Percentiles rank a stretch among this genome's conserved stretches.
Evolutionary conservation across 2,113 vertebrate species (phyloP).

Genomic region (Pterophyllum scalare): DNA sequence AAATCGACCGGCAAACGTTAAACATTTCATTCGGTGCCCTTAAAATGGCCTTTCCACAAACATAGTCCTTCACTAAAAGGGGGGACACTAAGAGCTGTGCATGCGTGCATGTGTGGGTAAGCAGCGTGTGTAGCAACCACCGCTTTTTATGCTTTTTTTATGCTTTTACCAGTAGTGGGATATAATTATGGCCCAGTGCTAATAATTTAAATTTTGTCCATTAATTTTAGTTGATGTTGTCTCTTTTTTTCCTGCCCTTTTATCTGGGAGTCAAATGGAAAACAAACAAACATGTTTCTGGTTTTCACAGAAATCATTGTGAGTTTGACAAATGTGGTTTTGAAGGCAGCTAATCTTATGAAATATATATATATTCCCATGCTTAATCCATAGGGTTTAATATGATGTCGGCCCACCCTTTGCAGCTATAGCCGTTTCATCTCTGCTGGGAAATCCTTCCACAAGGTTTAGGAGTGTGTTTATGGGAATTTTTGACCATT

Average conservation of each 20-base stretch:
- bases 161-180: slow-evolving; percentile 15
- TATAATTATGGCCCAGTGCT: slow-evolving; percentile 29
- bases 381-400: too few species aligned
- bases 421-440: too few species aligned
- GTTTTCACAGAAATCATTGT: background rate
- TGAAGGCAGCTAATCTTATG: background rate
- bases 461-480: too few species aligned
- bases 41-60: slow-evolving; percentile 72
- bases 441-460: too few species aligned
- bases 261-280: background rate
- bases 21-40: slow-evolving; percentile 77
- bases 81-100: slow-evolving; percentile 21
- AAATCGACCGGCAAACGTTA: slow-evolving; percentile 73
- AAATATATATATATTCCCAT: too few species aligned
- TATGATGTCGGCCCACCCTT: too few species aligned
- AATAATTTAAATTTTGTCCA: slow-evolving; percentile 30
- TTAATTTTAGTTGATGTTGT: slow-evolving; percentile 20
- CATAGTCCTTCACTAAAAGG: slow-evolving; percentile 53
- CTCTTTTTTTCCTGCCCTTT: slow-evolving; percentile 7
- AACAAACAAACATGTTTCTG: background rate
- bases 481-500: too few species aligned
- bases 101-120: slow-evolving; percentile 4
- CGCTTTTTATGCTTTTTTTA: background rate
- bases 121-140: slow-evolving; percentile 1
- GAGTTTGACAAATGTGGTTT: background rate